phyloP scores from a whole-genome alignment of 2,113 vertebrate species.

The Ammospiza nelsoni region DNA sequence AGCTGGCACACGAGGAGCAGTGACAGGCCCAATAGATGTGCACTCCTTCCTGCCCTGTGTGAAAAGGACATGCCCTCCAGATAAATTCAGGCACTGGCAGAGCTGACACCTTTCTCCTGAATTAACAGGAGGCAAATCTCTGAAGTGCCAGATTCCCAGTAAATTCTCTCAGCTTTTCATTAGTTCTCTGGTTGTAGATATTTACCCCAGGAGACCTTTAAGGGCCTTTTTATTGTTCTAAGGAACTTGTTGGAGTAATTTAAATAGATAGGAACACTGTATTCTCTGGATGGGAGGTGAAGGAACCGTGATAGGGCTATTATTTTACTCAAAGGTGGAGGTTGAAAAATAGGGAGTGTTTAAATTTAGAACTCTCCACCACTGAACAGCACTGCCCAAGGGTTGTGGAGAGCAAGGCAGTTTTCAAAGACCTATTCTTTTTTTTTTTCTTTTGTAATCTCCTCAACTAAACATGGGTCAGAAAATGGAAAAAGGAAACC shows the following conservation, averaged over 20 bases:
- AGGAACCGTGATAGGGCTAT: neutral
- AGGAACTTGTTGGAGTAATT: slow-evolving; percentile 19
- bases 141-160: neutral
- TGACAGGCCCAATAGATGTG: neutral
- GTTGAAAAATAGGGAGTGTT: neutral
- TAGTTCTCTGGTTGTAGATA: neutral
- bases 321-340: slow-evolving; percentile 21
- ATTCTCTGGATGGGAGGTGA: neutral
- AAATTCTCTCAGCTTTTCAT: slow-evolving; percentile 24
- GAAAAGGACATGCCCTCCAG: slow-evolving; percentile 23
- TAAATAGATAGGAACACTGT: neutral
- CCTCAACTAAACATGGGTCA: slow-evolving; percentile 69
- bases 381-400: slow-evolving; percentile 7
- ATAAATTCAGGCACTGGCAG: slow-evolving; percentile 22
- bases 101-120: neutral
- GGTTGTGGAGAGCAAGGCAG: neutral
- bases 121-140: slow-evolving; percentile 1
- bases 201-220: neutral
- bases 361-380: slow-evolving; percentile 33
- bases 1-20: neutral
- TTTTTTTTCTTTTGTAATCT: slow-evolving; percentile 48
- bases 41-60: neutral
- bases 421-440: slow-evolving; percentile 54
- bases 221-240: slow-evolving; percentile 10
- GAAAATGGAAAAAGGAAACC: slow-evolving; percentile 78